These are phyloP conservation scores for Ashinkailepas kermadecensis DNA, from an alignment of 2,888 invertebrate species.

Conservation along the genomic window DNA sequence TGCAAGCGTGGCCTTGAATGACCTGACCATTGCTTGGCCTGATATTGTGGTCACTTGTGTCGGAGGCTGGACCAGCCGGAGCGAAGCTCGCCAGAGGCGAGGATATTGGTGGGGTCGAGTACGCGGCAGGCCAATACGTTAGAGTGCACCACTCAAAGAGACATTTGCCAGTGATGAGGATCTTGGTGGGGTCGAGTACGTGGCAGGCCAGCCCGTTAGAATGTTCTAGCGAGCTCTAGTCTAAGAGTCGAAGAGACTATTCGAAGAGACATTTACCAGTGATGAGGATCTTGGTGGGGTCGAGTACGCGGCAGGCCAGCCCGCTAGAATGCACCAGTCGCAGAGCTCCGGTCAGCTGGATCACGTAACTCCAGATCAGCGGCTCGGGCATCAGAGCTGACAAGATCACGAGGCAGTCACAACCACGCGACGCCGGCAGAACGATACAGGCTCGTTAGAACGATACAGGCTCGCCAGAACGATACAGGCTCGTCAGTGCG, in stretches of 20 bases:
- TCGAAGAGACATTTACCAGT: background rate
- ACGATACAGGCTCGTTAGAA: too few species aligned
- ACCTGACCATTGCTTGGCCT: too few species aligned
- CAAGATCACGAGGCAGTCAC: background rate
- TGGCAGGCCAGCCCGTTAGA: constrained; percentile 67
- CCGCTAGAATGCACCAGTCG: constrained; percentile 77
- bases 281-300: constrained; percentile 79
- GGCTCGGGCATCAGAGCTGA: constrained; percentile 74
- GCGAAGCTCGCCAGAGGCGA: constrained; percentile 39
- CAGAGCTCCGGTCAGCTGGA: constrained; percentile 88
- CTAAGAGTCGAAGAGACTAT: too few species aligned
- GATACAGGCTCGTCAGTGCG: too few species aligned
- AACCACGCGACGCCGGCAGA: background rate
- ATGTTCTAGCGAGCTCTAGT: constrained; percentile 54
- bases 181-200: constrained; percentile 82
- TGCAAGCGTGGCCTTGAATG: too few species aligned
- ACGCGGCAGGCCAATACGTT: constrained; percentile 68
- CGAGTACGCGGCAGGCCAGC: constrained; percentile 71
- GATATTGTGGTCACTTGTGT: too few species aligned
- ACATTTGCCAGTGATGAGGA: constrained; percentile 48
- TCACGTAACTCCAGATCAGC: constrained; percentile 89
- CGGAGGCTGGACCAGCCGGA: too few species aligned
- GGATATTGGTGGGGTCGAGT: constrained; percentile 86
- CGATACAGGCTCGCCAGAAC: too few species aligned
- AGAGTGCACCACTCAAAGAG: too few species aligned